Percentiles rank a stretch among this genome's conserved stretches.
phyloP scores from a whole-genome alignment of 2,888 invertebrate species.

The Drosophila rellima region DNA sequence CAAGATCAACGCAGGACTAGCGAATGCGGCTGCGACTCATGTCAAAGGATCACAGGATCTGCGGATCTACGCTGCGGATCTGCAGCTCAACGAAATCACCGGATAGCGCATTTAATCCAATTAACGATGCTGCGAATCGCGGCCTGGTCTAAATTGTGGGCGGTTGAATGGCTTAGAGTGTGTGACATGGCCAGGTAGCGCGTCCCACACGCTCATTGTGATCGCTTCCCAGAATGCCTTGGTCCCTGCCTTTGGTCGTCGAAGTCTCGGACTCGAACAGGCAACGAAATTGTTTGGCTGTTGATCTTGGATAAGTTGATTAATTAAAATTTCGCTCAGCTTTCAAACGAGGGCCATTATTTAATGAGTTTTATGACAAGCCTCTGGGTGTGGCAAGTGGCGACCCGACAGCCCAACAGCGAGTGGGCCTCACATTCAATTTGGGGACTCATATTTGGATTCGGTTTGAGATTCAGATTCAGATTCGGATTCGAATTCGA shows the following conservation, averaged over 20 bases:
- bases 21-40: constrained; percentile 2
- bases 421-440: constrained; percentile 29
- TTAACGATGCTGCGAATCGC: constrained; percentile 60
- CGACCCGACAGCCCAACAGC: constrained; percentile 16
- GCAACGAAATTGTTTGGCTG: constrained; percentile 4
- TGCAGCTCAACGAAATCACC: constrained; percentile 48
- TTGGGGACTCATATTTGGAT: constrained; percentile 30
- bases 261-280: constrained; percentile 1
- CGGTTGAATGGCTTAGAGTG: constrained; percentile 70
- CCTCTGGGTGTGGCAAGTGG: constrained; percentile 70
- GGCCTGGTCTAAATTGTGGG: constrained; percentile 70
- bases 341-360: constrained; percentile 75
- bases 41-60: constrained; percentile 44
- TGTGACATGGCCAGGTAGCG: constrained; percentile 22
- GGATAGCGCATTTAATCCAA: constrained; percentile 77
- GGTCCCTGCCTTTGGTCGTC: constrained; percentile 15
- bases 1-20: constrained; percentile 70
- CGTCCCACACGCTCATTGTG: constrained; percentile 39
- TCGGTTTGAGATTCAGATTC: constrained; percentile 34
- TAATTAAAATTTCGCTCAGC: constrained; percentile 81
- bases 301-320: constrained; percentile 70
- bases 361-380: constrained; percentile 77
- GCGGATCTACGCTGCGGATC: constrained; percentile 27
- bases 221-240: constrained; percentile 57
- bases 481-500: constrained; percentile 59